Evolutionary conservation across 53 echinoderm and acorn worm genomes (phyloP).

Genomic region (Apostichopus leukothele): DNA sequence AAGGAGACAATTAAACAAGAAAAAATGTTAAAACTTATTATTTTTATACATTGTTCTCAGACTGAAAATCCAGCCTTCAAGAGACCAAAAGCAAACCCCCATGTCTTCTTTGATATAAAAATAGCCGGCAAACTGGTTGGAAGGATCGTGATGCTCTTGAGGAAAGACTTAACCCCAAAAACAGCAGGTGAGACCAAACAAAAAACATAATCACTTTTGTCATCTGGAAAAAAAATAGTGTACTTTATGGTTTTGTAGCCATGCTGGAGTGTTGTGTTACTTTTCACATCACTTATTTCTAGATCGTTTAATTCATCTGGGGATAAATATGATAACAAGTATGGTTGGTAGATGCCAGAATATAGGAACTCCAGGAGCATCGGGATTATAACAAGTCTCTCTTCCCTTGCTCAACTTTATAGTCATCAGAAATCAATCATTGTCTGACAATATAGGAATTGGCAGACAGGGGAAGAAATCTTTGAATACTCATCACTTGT

Average conservation of each 20-base stretch:
- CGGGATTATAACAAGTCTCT: too few species aligned
- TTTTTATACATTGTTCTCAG: slow-evolving; percentile 40
- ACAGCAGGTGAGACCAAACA: slow-evolving; percentile 69
- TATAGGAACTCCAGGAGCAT: too few species aligned
- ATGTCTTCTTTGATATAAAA: slow-evolving; percentile 96
- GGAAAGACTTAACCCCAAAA: slow-evolving; percentile 90
- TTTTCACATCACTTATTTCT: too few species aligned
- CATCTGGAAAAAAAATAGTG: background rate
- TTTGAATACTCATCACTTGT: too few species aligned
- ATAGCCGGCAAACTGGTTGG: slow-evolving; percentile 74
- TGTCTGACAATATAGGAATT: too few species aligned
- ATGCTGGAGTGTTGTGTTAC: too few species aligned
- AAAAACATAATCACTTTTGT: background rate
- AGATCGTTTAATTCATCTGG: too few species aligned
- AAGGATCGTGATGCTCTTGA: slow-evolving; percentile 71
- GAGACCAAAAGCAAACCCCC: slow-evolving; percentile 92
- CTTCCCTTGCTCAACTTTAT: too few species aligned
- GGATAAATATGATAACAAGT: too few species aligned
- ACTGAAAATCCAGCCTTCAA: slow-evolving; percentile 75
- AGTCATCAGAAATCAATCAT: too few species aligned
- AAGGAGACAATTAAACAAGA: background rate
- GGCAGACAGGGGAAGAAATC: too few species aligned
- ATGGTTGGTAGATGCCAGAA: too few species aligned
- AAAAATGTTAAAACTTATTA: background rate
- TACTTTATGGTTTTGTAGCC: background rate